Evolutionary conservation across 2,797 vertebrate species (phyloP).

Genomic region (Hafferia zeledoni): DNA sequence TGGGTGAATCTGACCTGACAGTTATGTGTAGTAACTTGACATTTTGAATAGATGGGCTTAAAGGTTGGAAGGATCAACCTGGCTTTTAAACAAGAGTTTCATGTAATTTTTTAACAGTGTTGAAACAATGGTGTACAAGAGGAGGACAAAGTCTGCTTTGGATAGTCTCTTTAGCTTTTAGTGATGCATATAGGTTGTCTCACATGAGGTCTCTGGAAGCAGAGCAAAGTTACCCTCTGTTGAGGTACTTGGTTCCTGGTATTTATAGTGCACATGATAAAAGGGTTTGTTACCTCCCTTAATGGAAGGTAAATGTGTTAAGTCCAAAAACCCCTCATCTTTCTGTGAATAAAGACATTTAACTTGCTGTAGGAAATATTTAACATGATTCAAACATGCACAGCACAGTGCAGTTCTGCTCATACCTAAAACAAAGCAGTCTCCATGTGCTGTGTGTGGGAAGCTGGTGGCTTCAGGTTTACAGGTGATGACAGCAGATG

Average conservation of each 20-base stretch:
- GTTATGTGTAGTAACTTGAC: neutral
- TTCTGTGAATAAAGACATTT: neutral
- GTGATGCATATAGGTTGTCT: neutral
- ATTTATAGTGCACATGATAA: fast-evolving
- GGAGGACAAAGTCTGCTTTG: neutral
- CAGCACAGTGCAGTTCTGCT: neutral
- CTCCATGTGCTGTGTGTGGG: neutral
- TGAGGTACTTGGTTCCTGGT: neutral
- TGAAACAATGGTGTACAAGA: fast-evolving
- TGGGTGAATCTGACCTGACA: neutral
- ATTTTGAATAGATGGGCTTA: neutral
- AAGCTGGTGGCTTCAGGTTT: neutral
- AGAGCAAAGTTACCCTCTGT: neutral
- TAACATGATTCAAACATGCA: fast-evolving
- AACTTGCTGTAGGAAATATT: neutral
- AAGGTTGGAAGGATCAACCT: neutral
- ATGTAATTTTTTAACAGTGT: neutral
- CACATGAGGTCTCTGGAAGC: neutral
- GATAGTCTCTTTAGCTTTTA: neutral
- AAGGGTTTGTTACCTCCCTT: neutral
- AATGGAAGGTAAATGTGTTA: neutral
- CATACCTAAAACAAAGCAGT: neutral
- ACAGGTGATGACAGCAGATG: neutral
- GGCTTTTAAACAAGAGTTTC: neutral
- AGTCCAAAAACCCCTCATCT: neutral